A percentile compares a stretch with the other conserved stretches of the same genome.
Conservation (phyloP, 2,888 invertebrate species). For the Meandrusa payeni region DNA sequence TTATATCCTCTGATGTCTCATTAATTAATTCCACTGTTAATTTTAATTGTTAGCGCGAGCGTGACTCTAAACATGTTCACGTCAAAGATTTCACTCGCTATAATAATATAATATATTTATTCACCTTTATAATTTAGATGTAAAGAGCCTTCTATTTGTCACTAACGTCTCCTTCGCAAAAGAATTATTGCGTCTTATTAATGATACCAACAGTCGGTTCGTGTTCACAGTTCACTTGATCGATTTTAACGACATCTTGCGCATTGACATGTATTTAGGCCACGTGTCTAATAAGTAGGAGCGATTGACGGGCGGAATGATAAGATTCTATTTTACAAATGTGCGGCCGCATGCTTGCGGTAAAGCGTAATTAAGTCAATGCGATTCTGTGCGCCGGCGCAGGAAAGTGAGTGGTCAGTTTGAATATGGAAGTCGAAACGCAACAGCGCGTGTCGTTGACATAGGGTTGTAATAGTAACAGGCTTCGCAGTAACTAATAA, state of each 20-base stretch:
- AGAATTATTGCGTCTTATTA: slow-evolving; percentile 4
- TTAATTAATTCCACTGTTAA: slow-evolving; percentile 22
- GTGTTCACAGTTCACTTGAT: background rate
- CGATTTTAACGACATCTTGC: background rate
- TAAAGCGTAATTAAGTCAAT: slow-evolving; percentile 54
- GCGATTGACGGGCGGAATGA: slow-evolving; percentile 25
- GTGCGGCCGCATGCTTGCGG: slow-evolving; percentile 29
- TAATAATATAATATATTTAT: slow-evolving; percentile 10
- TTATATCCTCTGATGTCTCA: slow-evolving; percentile 18
- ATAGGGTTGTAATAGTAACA: slow-evolving; percentile 28
- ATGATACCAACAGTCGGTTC: background rate
- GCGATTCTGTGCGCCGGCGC: slow-evolving; percentile 54
- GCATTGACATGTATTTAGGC: slow-evolving; percentile 25
- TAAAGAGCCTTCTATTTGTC: slow-evolving; percentile 11
- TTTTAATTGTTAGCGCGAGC: slow-evolving; percentile 24
- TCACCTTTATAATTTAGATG: slow-evolving; percentile 7
- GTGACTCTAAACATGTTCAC: slow-evolving; percentile 14
- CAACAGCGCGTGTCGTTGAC: slow-evolving; percentile 30
- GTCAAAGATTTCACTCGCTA: slow-evolving; percentile 16
- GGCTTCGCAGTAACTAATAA: background rate
- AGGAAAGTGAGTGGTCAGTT: slow-evolving; percentile 66
- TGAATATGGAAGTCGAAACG: slow-evolving; percentile 63
- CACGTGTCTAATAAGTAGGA: slow-evolving; percentile 27
- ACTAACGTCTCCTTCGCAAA: slow-evolving; percentile 2
- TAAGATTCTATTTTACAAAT: slow-evolving; percentile 17